Evolutionary conservation across 2,797 vertebrate genomes (phyloP).

Genomic region (Furcifer pardalis): DNA sequence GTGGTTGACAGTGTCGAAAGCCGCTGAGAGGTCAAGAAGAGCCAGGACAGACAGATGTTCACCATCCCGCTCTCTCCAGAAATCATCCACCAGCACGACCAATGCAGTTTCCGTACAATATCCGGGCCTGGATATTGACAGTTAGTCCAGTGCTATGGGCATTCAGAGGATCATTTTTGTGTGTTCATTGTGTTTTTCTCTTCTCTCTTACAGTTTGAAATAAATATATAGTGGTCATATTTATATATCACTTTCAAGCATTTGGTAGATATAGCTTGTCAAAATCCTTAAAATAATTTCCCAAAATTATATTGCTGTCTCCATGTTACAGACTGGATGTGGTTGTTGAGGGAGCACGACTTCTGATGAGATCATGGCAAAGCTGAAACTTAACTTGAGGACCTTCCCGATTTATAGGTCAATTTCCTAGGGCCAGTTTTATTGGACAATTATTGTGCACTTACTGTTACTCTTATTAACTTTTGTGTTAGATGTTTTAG

Average conservation of each 20-base stretch:
- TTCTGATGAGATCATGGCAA: neutral
- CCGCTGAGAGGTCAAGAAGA: too few species aligned
- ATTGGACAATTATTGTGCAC: neutral
- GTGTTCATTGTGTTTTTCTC: neutral
- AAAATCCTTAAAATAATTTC: neutral
- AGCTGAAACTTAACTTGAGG: neutral
- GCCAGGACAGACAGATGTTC: too few species aligned
- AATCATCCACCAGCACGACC: too few species aligned
- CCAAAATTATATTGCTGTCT: neutral
- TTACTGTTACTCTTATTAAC: neutral
- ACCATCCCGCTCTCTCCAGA: too few species aligned
- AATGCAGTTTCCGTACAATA: too few species aligned
- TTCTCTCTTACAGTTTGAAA: neutral
- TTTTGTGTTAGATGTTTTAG: too few species aligned
- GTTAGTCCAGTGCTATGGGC: neutral
- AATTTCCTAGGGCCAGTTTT: neutral
- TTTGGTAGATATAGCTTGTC: neutral
- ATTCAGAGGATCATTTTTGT: neutral
- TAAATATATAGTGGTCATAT: neutral
- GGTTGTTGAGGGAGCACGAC: neutral
- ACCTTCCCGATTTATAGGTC: neutral
- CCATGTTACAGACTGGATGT: neutral
- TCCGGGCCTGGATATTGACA: neutral
- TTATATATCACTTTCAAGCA: neutral
- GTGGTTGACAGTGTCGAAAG: too few species aligned